These are phyloP conservation scores for Polydrusus pterygomalis DNA, from an alignment of 2,888 invertebrate genomes.

Conservation along the genomic window DNA sequence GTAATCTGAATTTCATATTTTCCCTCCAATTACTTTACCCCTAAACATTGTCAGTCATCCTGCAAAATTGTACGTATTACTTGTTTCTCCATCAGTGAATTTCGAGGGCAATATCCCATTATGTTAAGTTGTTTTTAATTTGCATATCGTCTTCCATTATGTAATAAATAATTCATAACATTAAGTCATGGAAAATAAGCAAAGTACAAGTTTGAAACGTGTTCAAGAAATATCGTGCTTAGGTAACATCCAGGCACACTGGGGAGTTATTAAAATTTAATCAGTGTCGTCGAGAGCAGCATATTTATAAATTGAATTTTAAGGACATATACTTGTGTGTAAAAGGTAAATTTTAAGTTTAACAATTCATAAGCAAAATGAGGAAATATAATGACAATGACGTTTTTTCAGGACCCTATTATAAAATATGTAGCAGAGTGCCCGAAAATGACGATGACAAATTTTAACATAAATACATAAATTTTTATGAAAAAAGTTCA, in stretches of 20 bases:
- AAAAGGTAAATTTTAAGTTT: no score
- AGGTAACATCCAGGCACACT: conserved; percentile 12
- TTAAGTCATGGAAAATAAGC: conserved; percentile 17
- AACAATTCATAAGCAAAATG: no score
- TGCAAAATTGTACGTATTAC: neutral
- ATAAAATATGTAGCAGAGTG: no score
- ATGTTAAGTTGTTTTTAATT: conserved; percentile 22
- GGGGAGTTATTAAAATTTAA: conserved; percentile 21
- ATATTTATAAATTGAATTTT: conserved; percentile 18
- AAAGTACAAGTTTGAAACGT: conserved; percentile 11
- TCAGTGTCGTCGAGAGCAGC: conserved; percentile 9
- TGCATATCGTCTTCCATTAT: conserved; percentile 21
- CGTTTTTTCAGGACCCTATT: no score
- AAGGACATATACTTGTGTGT: neutral
- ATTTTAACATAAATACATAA: no score
- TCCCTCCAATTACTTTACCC: no score
- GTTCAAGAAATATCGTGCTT: neutral
- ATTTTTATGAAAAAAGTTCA: no score
- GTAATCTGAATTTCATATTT: no score
- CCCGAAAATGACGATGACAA: no score
- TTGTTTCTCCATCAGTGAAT: neutral
- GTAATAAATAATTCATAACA: conserved; percentile 20
- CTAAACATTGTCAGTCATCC: neutral
- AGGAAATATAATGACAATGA: no score
- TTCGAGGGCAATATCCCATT: conserved; percentile 11